phyloP scores from a whole-genome alignment of 2,797 vertebrate genomes.

The Silurus aristotelis region DNA sequence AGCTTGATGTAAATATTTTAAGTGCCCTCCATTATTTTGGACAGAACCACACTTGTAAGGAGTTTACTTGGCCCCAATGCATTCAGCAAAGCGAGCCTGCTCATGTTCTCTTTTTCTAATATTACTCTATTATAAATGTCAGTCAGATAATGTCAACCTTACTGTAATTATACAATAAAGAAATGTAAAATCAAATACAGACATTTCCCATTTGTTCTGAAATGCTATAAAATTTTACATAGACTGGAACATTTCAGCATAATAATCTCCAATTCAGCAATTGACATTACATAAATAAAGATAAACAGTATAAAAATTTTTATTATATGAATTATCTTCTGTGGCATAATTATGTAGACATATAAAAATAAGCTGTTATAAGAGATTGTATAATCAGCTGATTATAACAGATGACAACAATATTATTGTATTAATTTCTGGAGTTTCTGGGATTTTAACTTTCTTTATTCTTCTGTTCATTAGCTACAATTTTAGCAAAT shows the following conservation, averaged over 20 bases:
- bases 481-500: not conserved
- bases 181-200: not conserved
- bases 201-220: not conserved
- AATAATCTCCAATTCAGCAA: not conserved
- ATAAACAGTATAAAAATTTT: not conserved
- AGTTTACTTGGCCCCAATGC: conserved; percentile 64
- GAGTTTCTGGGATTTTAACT: too few species aligned
- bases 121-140: conserved; percentile 85
- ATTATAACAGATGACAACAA: not conserved
- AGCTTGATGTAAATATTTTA: conserved; percentile 61
- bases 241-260: not conserved
- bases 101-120: conserved; percentile 77
- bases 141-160: conserved; percentile 74
- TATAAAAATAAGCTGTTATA: not conserved
- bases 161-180: not conserved
- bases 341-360: not conserved
- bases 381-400: not conserved
- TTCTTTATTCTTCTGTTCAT: not conserved
- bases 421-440: not conserved
- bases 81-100: conserved; percentile 80
- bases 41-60: conserved; percentile 63
- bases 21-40: conserved; percentile 62
- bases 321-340: not conserved
- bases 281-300: not conserved
- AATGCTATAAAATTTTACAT: not conserved